A percentile compares a stretch with the other conserved stretches of the same genome.
phyloP scores from a whole-genome alignment of 2,113 vertebrate species.

The Mus spicilegus region DNA sequence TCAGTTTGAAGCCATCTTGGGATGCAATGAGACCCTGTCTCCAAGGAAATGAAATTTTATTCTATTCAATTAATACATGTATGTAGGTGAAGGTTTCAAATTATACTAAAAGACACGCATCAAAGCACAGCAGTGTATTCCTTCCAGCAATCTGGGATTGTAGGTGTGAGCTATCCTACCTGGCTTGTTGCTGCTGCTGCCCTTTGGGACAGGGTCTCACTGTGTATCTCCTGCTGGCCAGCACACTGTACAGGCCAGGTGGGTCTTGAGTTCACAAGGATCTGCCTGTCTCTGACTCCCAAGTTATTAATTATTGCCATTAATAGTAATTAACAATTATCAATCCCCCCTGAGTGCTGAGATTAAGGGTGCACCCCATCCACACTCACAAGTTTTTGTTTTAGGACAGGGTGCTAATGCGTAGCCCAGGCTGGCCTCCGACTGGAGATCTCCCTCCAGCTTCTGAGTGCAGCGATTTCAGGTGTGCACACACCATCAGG shows the following conservation, averaged over 20 bases:
- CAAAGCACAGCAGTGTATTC: neutral
- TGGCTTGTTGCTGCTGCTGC: neutral
- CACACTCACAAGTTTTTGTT: neutral
- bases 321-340: too few species aligned
- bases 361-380: neutral
- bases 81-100: neutral
- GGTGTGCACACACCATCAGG: neutral
- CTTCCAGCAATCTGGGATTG: neutral
- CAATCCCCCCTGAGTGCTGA: neutral
- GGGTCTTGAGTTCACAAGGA: neutral
- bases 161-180: neutral
- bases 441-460: neutral
- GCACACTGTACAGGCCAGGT: neutral
- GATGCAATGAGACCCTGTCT: neutral
- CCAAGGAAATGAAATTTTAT: slow-evolving; percentile 17
- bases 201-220: neutral
- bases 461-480: neutral
- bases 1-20: neutral
- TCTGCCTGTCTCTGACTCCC: neutral
- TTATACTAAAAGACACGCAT: neutral
- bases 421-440: neutral
- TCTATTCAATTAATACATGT: neutral
- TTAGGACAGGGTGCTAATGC: neutral
- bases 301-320: too few species aligned
- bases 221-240: neutral